Conservation (phyloP, 2,797 vertebrate species). For the Chaunax sp. region DNA sequence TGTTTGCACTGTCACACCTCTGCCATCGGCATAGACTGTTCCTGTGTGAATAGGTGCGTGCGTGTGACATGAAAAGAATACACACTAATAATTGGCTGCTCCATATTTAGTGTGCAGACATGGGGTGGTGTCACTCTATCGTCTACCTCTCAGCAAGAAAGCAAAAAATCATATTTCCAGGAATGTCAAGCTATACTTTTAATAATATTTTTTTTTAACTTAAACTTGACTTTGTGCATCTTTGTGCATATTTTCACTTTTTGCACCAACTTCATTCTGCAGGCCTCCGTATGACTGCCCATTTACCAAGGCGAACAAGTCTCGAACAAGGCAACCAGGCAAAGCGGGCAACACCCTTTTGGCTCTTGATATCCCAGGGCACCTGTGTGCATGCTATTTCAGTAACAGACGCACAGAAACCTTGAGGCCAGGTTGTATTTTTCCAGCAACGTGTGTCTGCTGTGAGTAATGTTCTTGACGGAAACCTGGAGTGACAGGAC, state of each 20-base stretch:
- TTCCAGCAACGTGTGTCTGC: neutral
- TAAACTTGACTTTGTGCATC: neutral
- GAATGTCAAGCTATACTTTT: neutral
- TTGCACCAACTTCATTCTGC: neutral
- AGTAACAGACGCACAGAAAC: constrained; percentile 1
- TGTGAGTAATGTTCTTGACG: neutral
- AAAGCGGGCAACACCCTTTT: too few species aligned
- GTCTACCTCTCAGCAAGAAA: neutral
- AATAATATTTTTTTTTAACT: neutral
- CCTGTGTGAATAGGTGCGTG: constrained; percentile 1
- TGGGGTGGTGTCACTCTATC: neutral
- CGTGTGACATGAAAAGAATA: constrained; percentile 1
- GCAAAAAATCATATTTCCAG: neutral
- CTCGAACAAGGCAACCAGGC: neutral
- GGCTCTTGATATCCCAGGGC: neutral
- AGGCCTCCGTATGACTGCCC: neutral
- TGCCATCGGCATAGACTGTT: neutral
- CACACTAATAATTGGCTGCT: too few species aligned
- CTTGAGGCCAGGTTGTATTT: neutral
- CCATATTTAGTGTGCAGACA: neutral
- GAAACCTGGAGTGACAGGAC: neutral
- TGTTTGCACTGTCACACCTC: constrained; percentile 35
- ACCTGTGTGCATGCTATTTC: neutral
- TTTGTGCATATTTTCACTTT: neutral
- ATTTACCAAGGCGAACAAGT: neutral